Conservation (phyloP, 1,140 invertebrate genomes). For the Atta cephalotes region DNA sequence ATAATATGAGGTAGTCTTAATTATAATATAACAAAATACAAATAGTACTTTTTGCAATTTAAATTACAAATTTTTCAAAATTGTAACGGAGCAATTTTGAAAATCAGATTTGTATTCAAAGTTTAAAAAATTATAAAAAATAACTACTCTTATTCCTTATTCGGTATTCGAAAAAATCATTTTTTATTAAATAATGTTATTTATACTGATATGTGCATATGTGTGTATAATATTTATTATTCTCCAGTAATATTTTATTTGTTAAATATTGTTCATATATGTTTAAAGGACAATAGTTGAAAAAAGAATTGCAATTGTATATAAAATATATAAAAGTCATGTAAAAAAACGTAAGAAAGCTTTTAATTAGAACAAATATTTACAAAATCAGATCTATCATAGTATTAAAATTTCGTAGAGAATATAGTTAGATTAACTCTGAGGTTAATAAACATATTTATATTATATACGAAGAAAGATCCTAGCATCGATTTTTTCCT, state of each 20-base stretch:
- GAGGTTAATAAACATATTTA: not conserved
- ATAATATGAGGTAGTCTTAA: too few species aligned
- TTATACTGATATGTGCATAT: not conserved
- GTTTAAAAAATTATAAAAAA: too few species aligned
- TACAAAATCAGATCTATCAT: not conserved
- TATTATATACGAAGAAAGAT: not conserved
- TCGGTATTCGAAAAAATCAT: too few species aligned
- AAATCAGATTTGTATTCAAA: too few species aligned
- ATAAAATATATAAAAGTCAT: not conserved
- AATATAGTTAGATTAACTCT: not conserved
- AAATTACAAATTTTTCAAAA: too few species aligned
- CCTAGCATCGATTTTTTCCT: not conserved
- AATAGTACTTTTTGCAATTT: too few species aligned
- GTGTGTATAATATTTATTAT: not conserved
- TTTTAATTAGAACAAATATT: not conserved
- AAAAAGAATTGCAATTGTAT: not conserved
- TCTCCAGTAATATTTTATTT: not conserved
- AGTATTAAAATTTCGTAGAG: not conserved
- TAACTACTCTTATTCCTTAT: too few species aligned
- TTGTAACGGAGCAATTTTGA: too few species aligned
- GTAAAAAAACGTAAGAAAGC: not conserved
- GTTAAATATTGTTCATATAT: not conserved
- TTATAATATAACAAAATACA: too few species aligned
- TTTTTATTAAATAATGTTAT: not conserved
- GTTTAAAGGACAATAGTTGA: not conserved